Evolutionary conservation across 2,888 invertebrate genomes (phyloP).

Genomic region (Baronia brevicornis): DNA sequence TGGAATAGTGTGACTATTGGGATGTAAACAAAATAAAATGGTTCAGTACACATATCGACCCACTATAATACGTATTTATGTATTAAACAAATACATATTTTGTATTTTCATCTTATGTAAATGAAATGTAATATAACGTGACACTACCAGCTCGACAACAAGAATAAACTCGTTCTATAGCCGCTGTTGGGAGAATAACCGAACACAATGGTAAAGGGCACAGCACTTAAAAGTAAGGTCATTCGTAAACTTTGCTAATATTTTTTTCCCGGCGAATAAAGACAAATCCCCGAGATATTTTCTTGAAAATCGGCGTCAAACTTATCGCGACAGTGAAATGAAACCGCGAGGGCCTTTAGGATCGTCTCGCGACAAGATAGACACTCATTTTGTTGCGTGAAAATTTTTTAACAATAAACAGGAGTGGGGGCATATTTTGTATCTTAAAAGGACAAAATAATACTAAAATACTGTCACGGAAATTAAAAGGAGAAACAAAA

Average conservation of each 20-base stretch:
- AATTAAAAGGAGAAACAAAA: constrained; percentile 63
- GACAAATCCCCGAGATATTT: constrained; percentile 18
- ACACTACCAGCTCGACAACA: too few relatives aligned
- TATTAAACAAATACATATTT: too few relatives aligned
- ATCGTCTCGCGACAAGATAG: constrained; percentile 18
- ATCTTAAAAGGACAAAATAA: constrained; percentile 39
- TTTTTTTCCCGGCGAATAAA: constrained; percentile 16
- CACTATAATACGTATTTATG: too few relatives aligned
- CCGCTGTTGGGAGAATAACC: constrained; percentile 8
- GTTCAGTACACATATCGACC: too few relatives aligned
- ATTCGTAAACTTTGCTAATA: constrained; percentile 17
- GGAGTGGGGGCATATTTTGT: constrained; percentile 40
- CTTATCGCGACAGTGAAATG: constrained; percentile 19
- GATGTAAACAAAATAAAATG: too few relatives aligned
- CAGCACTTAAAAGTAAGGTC: constrained; percentile 12
- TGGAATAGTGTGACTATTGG: too few relatives aligned
- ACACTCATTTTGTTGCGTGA: constrained; percentile 15
- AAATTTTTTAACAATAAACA: constrained; percentile 30
- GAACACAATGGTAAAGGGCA: constrained; percentile 6
- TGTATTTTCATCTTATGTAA: too few relatives aligned
- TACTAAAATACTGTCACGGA: constrained; percentile 50
- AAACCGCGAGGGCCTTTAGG: constrained; percentile 17
- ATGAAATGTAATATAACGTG: too few relatives aligned
- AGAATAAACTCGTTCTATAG: too few relatives aligned
- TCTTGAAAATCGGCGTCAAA: constrained; percentile 20